Conservation (phyloP, 2,888 invertebrate species). For the Halictus ligatus region DNA sequence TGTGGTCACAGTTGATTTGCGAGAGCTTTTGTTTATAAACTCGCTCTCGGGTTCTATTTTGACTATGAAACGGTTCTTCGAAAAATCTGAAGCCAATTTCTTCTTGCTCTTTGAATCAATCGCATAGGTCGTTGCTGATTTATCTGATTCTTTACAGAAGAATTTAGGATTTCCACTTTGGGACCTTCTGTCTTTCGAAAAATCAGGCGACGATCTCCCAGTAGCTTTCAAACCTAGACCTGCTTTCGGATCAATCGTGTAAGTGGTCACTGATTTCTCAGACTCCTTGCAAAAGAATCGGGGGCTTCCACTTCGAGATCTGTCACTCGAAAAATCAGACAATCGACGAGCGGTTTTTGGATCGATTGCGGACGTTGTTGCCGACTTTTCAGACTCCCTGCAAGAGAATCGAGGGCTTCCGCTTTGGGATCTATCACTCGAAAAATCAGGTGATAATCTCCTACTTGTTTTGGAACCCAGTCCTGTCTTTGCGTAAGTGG, state of each 20-base stretch:
- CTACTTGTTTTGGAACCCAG: too few species aligned
- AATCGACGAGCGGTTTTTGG: too few species aligned
- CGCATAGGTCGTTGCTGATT: slow-evolving; percentile 27
- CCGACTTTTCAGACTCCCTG: slow-evolving; percentile 33
- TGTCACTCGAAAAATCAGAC: background rate
- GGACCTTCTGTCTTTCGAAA: background rate
- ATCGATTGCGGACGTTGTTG: slow-evolving; percentile 9
- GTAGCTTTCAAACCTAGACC: background rate
- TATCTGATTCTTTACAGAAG: slow-evolving; percentile 25
- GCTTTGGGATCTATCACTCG: background rate
- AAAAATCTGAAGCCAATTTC: background rate
- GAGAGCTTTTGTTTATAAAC: background rate
- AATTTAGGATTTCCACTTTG: slow-evolving; percentile 19
- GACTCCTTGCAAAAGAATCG: background rate
- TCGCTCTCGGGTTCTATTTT: background rate
- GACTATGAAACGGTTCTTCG: background rate
- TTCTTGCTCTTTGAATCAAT: slow-evolving; percentile 10
- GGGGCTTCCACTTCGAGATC: background rate
- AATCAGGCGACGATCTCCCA: background rate
- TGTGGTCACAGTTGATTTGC: background rate
- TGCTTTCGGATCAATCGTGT: background rate
- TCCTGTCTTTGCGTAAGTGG: background rate
- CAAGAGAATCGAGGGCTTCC: slow-evolving; percentile 29
- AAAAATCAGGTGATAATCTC: background rate
- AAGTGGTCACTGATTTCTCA: background rate